Evolutionary conservation across 23 tunicate genomes (phyloP), one percentile per base, ranked within the genome.

Genomic region (Aplidium turbinatum): DNA sequence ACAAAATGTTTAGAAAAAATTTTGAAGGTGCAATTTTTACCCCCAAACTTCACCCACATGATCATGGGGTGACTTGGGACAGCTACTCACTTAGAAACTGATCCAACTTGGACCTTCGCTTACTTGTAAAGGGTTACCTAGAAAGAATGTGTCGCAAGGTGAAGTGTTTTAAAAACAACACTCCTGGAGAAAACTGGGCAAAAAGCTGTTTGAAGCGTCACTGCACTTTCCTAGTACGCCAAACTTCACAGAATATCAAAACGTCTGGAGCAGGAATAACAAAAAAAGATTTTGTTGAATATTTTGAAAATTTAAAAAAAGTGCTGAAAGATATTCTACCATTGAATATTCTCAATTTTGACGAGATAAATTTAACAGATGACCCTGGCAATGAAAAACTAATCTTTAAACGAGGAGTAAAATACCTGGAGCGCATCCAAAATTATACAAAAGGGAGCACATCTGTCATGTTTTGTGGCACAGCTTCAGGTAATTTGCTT

Each of bases 141-240:
- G 48, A 42, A 13, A 42, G 48, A 13, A 42, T 13, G 13, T 9
- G 48, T 42, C 48, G 48, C 48, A 42, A 42, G 13, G 48, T 42
- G 48, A 42, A 42, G 48, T 42, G 48, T 13, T 42, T 42, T 42
- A 56, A 20, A n/a, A 56, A 56, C 26, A 56, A 56, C n/a, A 56
- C 26, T 6, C 63, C 63, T n/a, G 63, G 63, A 9, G 24, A 56
- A n/a, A 21, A 56, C 26, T 56, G 63, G 63, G 63, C 26, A 23
- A 56, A n/a, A 56, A 42, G 48, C 13, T 42, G 9, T 42, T 42
- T 42, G 48, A 42, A 42, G 48, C 48, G 48, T 13, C 48, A 42
- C 13, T 13, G 48, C 48, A 42, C 48, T 13, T 9, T 13, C 48
- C 9, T 42, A 9, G 48, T 9, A 42, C 48, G 48, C 48, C 48